Evolutionary conservation across 2,888 invertebrate genomes (phyloP).

Genomic region (Tetragonisca angustula): DNA sequence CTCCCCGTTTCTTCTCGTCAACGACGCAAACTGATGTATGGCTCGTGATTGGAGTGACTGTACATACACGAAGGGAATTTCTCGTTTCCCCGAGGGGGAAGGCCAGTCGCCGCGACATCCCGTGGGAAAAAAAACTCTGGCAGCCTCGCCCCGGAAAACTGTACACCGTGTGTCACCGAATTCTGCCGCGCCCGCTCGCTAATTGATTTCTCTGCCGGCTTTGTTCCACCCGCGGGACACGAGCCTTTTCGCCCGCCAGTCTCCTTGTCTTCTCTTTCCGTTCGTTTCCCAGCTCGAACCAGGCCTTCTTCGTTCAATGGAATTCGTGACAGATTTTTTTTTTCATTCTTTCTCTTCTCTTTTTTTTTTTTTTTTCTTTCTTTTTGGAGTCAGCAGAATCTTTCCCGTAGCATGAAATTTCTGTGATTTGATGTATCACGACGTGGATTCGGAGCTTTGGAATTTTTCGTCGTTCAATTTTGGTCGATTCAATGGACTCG

Average conservation of each 20-base stretch:
- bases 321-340: neutral
- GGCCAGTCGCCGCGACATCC: conserved; percentile 55
- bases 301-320: neutral
- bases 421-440: neutral
- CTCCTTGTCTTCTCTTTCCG: too few relatives aligned
- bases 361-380: neutral
- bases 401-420: neutral
- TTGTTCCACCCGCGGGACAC: conserved; percentile 16
- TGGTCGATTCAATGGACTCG: neutral
- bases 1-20: conserved; percentile 62
- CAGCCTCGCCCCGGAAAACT: conserved; percentile 35
- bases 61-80: conserved; percentile 66
- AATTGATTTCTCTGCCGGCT: conserved; percentile 51
- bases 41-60: conserved; percentile 79
- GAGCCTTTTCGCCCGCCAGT: neutral
- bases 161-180: conserved; percentile 39
- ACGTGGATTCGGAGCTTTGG: neutral
- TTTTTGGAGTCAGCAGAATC: accelerated
- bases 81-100: conserved; percentile 41
- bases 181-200: conserved; percentile 39
- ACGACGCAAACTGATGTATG: conserved; percentile 75
- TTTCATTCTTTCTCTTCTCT: neutral
- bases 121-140: conserved; percentile 57
- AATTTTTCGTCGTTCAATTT: neutral
- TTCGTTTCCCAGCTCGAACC: neutral